Evolutionary conservation across 2,113 vertebrate genomes (phyloP), one percentile per base, ranked within the genome.

Genomic region (Colossoma macropomum): DNA sequence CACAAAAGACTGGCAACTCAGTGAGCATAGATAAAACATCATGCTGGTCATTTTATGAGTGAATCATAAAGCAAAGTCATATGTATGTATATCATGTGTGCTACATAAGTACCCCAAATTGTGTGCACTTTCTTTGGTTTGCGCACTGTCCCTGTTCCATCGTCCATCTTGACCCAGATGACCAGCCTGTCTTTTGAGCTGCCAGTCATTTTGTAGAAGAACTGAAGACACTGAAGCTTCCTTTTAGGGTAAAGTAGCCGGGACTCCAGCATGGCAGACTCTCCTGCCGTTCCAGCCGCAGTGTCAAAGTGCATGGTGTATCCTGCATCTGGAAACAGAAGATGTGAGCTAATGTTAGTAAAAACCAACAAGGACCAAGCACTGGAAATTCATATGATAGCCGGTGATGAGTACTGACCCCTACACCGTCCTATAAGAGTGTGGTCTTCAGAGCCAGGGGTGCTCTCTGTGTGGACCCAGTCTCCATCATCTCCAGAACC

Each of bases 201-300:
- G 66, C 97, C 97, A 0, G 95, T 95, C 92, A 95, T 96, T 89
- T 93, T 97, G 6, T 97, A 98, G 92, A 96, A 98, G 86, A 98
- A 98, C 88, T 99, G 96, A 52, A 98, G 94, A 81, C 97, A 98
- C 87, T 97, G 97, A 32, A 94, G 81, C 41, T 91, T 93, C 80
- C 95, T 95, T 88, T 93, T 96, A 1, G 97, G 97, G 81, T 97
- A 97, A 30, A 98, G 94, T 80, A 95, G 96, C 56, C 96, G 89
- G 1, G 97, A 97, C 86, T 98, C 95, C 23, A 99, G 90, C 69
- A 98, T 1, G 19, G 97, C 97, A 2, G 93, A 92, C 54, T 96
- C 91, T 8, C 88, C 86, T n/a, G 79, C 48, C 0, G 16, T 13
- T 48, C 95, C 97, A 0, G 30, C 84, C 52, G 62, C 85, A 21